Evolutionary conservation across 2,797 vertebrate genomes (phyloP), one percentile per base, ranked within the genome.

Genomic region (Hylomyscus alleni): DNA sequence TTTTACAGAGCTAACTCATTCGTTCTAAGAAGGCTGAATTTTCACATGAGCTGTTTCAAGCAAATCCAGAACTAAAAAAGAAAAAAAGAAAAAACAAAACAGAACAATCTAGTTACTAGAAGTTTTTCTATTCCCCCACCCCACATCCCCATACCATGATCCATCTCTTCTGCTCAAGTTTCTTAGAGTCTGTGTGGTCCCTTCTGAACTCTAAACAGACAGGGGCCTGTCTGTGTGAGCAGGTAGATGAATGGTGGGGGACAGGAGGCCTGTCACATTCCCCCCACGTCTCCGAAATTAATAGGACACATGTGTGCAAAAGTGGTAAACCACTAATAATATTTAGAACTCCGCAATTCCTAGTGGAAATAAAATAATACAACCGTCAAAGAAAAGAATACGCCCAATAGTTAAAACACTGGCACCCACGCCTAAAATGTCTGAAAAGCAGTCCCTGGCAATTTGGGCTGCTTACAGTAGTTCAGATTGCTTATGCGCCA

Each of bases 291-390:
- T 97, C 92, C 75, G 94, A 95, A 97, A 96, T 96, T 97, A 97
- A 97, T 95, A 97, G 92, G 82, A 93, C 67, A 93, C 93, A 93
- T 77, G 88, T 98, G 92, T 95, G 72, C 91, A 84, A 91, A 96
- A 96, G 93, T 95, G 96, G 97, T 96, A 92, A 97, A 82, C 97
- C 97, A 96, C 95, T 95, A 98, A 93, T 97, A 96, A 96, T 85
- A 97, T 92, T 96, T 96, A 97, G 86, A 96, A 93, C 91, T 90
- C 96, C 94, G 97, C 96, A 98, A 98, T 97, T 98, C 97, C 96
- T 95, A 89, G 86, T 96, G 96, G 97, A 97, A 95, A 97, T 97
- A 94, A 97, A 97, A 97, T 97, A 97, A 97, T 97, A 91, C 95
- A 96, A 89, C 76, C 62, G 72, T 94, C n/a, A 52, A 81, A 89